These are phyloP conservation scores for Lepilemur septentrionalis DNA, from an alignment of 2,797 vertebrate species.

Conservation along the genomic window DNA sequence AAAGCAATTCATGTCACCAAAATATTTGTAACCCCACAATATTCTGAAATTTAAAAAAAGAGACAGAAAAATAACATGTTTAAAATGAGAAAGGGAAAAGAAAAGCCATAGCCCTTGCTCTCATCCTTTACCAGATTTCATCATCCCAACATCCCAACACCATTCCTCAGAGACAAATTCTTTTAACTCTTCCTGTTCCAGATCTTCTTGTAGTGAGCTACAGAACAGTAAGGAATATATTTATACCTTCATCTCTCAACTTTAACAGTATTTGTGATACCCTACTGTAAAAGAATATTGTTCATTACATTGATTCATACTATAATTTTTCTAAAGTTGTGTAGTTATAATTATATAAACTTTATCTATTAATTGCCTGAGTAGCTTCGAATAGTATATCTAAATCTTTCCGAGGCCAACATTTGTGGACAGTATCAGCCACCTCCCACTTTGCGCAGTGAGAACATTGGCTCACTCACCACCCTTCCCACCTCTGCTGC, in stretches of 20 bases:
- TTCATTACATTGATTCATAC: not conserved
- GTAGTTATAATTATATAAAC: not conserved
- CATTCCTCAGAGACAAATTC: not conserved
- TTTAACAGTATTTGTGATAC: not conserved
- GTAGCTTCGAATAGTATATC: not conserved
- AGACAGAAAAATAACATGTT: no score
- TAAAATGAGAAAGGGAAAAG: no score
- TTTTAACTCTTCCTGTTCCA: not conserved
- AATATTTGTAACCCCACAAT: no score
- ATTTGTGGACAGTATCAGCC: not conserved
- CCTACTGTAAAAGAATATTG: not conserved
- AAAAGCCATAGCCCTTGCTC: not conserved
- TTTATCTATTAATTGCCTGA: not conserved
- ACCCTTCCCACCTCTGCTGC: no score
- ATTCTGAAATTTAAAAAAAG: no score
- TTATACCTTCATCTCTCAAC: not conserved
- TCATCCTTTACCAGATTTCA: not conserved
- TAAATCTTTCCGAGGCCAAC: not conserved
- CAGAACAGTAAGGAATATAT: not conserved
- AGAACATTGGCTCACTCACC: not conserved
- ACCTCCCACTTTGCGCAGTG: not conserved
- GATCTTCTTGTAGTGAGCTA: not conserved
- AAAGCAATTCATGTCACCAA: no score
- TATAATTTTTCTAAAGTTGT: not conserved
- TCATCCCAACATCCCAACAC: not conserved